Evolutionary conservation across 2,888 invertebrate species (phyloP), one percentile per base, ranked within the genome.

Genomic region (Limulus polyphemus): DNA sequence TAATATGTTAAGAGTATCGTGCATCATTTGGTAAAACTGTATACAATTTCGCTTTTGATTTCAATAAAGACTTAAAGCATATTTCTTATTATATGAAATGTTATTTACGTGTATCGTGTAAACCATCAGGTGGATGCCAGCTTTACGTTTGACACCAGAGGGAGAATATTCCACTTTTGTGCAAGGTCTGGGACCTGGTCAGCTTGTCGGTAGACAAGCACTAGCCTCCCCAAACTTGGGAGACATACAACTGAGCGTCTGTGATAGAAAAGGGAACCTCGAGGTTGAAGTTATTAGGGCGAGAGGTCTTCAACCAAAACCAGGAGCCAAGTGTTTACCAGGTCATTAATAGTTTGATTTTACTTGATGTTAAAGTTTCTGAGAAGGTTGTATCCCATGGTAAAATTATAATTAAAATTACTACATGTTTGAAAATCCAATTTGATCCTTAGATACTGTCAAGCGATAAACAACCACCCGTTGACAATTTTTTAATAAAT

Each of bases 221-320:
- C 83, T 99, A 58, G 99, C 97, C 2, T 89, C 94, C 12, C 90
- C 98, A 4, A 90, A 95, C 49, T 82, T 98, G 69, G 99, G 99
- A 61, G 99, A 98, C 76, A 94, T 99, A 69, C 97, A 98, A 77
- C 82, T 99, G 62, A 90, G 92, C 67, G 82, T 98, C 79, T 90
- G 90, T 78, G 90, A 93, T 77, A 88, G 91, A 73, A 93, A 95
- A 78, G 94, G 92, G 73, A 91, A 89, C 76, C 84, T 99, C 67
- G 97, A 98, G 81, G 90, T 95, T 61, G 98, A 99, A 79, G 95
- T 99, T 65, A 91, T 98, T 68, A 83, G 97, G 72, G 99, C 98
- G n/a, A 83, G 94, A 72, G 95, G 93, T 57, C 83, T 99, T 63
- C 90, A 93, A 79, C 49, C 64, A 49, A 85, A 89, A 74, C 79